phyloP scores from a whole-genome alignment of 2,113 vertebrate genomes.

The Nibea coibor region DNA sequence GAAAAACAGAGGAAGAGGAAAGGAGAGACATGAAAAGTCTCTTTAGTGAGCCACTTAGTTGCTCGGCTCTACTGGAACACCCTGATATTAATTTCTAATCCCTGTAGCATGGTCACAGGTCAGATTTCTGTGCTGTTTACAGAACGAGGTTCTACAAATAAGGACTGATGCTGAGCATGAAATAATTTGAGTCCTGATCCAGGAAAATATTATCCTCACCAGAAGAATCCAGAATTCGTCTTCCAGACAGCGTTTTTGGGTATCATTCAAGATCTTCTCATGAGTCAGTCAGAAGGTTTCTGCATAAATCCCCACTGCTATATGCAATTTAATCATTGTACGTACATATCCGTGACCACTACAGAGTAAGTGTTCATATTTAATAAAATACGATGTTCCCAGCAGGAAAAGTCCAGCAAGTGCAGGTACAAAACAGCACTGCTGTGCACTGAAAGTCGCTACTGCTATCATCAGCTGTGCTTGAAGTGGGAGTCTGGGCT shows the following conservation, averaged over 20 bases:
- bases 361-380: conserved; percentile 11
- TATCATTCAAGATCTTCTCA: conserved; percentile 42
- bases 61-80: conserved; percentile 28
- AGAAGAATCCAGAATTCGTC: conserved; percentile 55
- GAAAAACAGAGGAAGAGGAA: conserved; percentile 17
- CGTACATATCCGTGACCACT: no score
- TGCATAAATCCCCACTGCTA: conserved; percentile 32
- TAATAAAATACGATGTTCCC: conserved; percentile 18
- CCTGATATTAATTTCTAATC: conserved; percentile 58
- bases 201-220: conserved; percentile 71
- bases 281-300: conserved; percentile 39
- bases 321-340: not conserved
- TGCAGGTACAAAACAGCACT: conserved; percentile 17
- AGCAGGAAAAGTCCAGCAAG: conserved; percentile 15
- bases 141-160: conserved; percentile 50
- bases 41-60: conserved; percentile 13
- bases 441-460: conserved; percentile 41
- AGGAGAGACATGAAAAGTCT: conserved; percentile 31
- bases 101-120: conserved; percentile 34
- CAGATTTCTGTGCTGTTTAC: conserved; percentile 59
- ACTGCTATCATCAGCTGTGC: conserved; percentile 55
- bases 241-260: conserved; percentile 47
- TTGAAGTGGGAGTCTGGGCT: conserved; percentile 44
- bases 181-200: conserved; percentile 51
- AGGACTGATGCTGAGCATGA: conserved; percentile 45